Evolutionary conservation across 1,140 invertebrate species (phyloP), one percentile per base, ranked within the genome.

Genomic region (Belonocnema kinseyi): DNA sequence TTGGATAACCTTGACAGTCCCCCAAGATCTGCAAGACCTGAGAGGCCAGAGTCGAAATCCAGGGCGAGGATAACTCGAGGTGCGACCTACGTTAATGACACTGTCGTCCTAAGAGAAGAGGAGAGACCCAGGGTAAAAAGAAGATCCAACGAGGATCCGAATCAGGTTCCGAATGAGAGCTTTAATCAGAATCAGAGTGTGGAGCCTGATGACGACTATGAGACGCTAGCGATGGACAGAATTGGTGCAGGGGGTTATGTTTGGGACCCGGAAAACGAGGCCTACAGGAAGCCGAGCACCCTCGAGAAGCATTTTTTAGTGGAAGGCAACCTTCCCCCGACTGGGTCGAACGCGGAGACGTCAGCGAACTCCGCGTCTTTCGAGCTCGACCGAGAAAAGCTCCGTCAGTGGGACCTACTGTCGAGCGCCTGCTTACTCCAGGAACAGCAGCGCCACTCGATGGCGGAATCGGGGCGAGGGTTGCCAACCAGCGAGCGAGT

Each of bases 351-450:
- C 71, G 78, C 80, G 17, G 73, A 74, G 56, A 79, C 83, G 74
- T 74, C 82, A 74, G 79, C 80, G n/a, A 79, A 82, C 21, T 77
- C 84, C 51, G 82, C 82, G 50, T 92, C 92, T 72, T 94, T 94
- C 92, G 95, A 96, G 87, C 94, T 96, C 82, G 96, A 97, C 91
- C 94, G 96, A 83, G 96, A 97, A 91, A 96, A 96, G 81, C 92
- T 97, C 80, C 93, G 96, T 50, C 96, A 97, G 86, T 97, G 96
- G 96, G 96, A 97, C 91, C 93, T 96, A 78, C 93, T 97, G 93
- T 97, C 96, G 58, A 96, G 96, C 92, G 96, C 94, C 78, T 93
- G 93, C 86, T 91, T 92, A 72, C 89, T 91, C 83, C 90, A 91
- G 85, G 90, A 91, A 81, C 90, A 90, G 85, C 89, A 90, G 78